Evolutionary conservation across 2,888 invertebrate species (phyloP).

Genomic region (Thelaira solivaga): DNA sequence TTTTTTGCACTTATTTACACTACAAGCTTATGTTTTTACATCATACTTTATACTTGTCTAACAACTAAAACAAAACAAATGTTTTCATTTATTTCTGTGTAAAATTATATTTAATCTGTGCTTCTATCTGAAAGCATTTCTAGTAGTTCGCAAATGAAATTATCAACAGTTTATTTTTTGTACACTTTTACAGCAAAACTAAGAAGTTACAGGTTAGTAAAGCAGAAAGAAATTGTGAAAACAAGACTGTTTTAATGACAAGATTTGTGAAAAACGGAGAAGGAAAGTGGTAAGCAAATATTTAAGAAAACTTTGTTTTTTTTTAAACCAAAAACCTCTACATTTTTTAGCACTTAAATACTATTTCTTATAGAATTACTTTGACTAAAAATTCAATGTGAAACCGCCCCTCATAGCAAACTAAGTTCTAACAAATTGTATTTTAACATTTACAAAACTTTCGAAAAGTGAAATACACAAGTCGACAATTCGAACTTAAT

Average conservation of each 20-base stretch:
- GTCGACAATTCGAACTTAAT: no score
- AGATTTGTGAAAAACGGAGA: conserved; percentile 11
- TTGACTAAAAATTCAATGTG: no score
- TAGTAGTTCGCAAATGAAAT: conserved; percentile 20
- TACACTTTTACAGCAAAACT: conserved; percentile 41
- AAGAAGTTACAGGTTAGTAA: neutral
- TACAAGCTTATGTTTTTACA: conserved; percentile 38
- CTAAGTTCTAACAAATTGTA: no score
- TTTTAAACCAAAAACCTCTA: no score
- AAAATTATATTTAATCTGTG: conserved; percentile 32
- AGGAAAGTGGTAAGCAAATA: no score
- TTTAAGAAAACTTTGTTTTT: no score
- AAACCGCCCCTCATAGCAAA: no score
- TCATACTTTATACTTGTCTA: conserved; percentile 19
- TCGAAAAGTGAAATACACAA: no score
- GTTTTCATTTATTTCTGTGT: conserved; percentile 8
- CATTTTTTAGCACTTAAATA: no score
- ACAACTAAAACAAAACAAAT: neutral
- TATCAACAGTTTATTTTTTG: conserved; percentile 23
- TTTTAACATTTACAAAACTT: no score
- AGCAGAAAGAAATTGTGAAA: conserved; percentile 6
- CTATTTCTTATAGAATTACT: no score
- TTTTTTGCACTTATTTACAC: conserved; percentile 8
- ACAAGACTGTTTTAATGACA: conserved; percentile 25
- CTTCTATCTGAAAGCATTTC: neutral